A percentile compares a stretch with the other conserved stretches of the same genome.
phyloP scores from a whole-genome alignment of 2,113 vertebrate species.

The Merops nubicus region DNA sequence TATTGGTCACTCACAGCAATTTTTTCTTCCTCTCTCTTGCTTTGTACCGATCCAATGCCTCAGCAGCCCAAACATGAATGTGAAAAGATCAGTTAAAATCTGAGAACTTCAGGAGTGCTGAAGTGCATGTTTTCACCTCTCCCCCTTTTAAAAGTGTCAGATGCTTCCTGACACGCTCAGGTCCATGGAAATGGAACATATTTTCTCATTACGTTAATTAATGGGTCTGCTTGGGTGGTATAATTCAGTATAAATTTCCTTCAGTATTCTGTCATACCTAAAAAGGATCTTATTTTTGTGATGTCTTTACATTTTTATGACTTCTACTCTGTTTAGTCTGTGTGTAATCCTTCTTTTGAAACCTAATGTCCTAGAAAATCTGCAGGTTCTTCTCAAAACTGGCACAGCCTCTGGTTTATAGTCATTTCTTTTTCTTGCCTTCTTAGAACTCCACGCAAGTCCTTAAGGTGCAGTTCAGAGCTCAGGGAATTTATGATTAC shows the following conservation, averaged over 20 bases:
- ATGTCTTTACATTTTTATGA: slow-evolving; percentile 84
- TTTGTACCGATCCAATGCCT: background rate
- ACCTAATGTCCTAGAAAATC: slow-evolving; percentile 81
- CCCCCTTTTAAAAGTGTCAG: slow-evolving; percentile 72
- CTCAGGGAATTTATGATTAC: slow-evolving; percentile 77
- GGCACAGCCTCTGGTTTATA: slow-evolving; percentile 69
- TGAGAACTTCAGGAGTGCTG: slow-evolving; percentile 43
- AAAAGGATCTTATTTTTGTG: slow-evolving; percentile 82
- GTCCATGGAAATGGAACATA: slow-evolving; percentile 78
- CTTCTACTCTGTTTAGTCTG: slow-evolving; percentile 84
- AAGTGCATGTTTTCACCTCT: slow-evolving; percentile 4
- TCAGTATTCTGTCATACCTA: slow-evolving; percentile 81
- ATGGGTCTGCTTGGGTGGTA: slow-evolving; percentile 81
- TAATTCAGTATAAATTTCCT: slow-evolving; percentile 81
- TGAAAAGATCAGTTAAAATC: slow-evolving; percentile 58
- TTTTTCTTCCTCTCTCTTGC: background rate
- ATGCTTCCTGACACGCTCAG: slow-evolving; percentile 72
- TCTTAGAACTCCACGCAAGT: slow-evolving; percentile 69
- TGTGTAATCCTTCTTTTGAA: slow-evolving; percentile 82
- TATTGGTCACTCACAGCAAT: background rate
- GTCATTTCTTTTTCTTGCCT: slow-evolving; percentile 69
- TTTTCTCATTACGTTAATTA: slow-evolving; percentile 84
- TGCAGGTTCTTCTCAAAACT: slow-evolving; percentile 79
- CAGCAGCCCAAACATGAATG: slow-evolving; percentile 17
- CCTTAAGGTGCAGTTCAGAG: slow-evolving; percentile 77